A percentile compares a stretch with the other conserved stretches of the same genome.
phyloP scores from a whole-genome alignment of 2,888 invertebrate genomes.

The Apoderus coryli region DNA sequence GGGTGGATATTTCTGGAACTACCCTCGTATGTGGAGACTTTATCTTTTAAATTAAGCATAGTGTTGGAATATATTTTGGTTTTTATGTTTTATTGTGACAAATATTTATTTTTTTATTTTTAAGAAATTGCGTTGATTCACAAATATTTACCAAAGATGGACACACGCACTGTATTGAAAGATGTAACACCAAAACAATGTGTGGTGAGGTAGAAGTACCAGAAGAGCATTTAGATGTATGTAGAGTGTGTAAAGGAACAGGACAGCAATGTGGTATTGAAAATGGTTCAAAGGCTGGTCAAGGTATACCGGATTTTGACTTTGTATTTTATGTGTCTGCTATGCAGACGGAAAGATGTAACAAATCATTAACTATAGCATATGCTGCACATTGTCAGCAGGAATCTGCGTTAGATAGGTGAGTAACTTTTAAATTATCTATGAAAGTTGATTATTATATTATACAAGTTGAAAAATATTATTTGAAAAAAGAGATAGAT shows the following conservation, averaged over 20 bases:
- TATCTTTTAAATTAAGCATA: too few species aligned
- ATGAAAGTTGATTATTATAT: too few species aligned
- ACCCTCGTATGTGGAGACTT: too few species aligned
- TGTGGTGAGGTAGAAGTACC: conserved; percentile 96
- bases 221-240: conserved; percentile 83
- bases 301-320: conserved; percentile 70
- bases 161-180: conserved; percentile 74
- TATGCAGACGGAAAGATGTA: conserved; percentile 83
- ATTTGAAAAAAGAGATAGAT: too few species aligned
- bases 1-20: too few species aligned
- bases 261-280: conserved; percentile 65
- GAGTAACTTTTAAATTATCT: too few species aligned
- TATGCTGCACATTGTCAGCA: conserved; percentile 99
- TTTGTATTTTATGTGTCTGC: conserved; percentile 96
- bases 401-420: conserved; percentile 72
- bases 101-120: too few species aligned
- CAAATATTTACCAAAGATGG: conserved; percentile 77
- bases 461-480: too few species aligned
- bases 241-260: conserved; percentile 74
- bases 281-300: conserved; percentile 39
- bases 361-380: conserved; percentile 81
- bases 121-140: conserved; percentile 75
- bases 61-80: too few species aligned
- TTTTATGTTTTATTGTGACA: too few species aligned
- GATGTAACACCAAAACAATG: conserved; percentile 71